Percentiles rank a stretch among this genome's conserved stretches.
These are phyloP conservation scores for Neodiprion pinetum DNA, from an alignment of 1,140 invertebrate genomes.

Conservation along the genomic window DNA sequence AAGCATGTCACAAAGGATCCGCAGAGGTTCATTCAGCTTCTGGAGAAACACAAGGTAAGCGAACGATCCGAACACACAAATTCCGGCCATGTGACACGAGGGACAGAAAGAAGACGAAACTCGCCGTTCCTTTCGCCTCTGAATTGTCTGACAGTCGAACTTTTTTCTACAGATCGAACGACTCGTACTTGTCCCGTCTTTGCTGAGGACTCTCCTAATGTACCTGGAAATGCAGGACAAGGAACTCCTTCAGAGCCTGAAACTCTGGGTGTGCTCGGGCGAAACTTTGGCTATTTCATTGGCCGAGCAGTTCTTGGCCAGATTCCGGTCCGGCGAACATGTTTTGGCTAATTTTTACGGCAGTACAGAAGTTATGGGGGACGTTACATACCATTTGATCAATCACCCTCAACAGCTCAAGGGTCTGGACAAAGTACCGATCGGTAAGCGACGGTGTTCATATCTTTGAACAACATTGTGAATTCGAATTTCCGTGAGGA, in stretches of 20 bases:
- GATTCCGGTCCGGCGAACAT: constrained; percentile 67
- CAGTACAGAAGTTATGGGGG: constrained; percentile 87
- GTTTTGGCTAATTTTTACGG: constrained; percentile 87
- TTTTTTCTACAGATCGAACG: constrained; percentile 68
- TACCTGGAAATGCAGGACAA: constrained; percentile 62
- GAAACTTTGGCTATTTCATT: constrained; percentile 74
- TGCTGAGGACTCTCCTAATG: constrained; percentile 79
- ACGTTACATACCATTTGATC: constrained; percentile 75
- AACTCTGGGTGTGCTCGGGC: constrained; percentile 84
- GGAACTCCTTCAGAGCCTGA: constrained; percentile 64
- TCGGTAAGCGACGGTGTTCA: constrained; percentile 66
- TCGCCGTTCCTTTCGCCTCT: no score
- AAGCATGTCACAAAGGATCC: constrained; percentile 77
- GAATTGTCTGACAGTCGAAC: no score
- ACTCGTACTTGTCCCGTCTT: constrained; percentile 82
- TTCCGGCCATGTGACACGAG: no score
- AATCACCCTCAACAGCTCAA: constrained; percentile 64
- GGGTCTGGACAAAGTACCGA: constrained; percentile 75
- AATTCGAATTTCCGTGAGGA: no score
- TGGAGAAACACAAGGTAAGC: constrained; percentile 73
- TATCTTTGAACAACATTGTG: neutral
- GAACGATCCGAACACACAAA: constrained; percentile 10
- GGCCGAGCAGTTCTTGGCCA: constrained; percentile 75
- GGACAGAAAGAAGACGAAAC: no score
- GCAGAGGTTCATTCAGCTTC: constrained; percentile 69